phyloP scores from a whole-genome alignment of 2,113 vertebrate species.

The Nothoprocta pentlandii region DNA sequence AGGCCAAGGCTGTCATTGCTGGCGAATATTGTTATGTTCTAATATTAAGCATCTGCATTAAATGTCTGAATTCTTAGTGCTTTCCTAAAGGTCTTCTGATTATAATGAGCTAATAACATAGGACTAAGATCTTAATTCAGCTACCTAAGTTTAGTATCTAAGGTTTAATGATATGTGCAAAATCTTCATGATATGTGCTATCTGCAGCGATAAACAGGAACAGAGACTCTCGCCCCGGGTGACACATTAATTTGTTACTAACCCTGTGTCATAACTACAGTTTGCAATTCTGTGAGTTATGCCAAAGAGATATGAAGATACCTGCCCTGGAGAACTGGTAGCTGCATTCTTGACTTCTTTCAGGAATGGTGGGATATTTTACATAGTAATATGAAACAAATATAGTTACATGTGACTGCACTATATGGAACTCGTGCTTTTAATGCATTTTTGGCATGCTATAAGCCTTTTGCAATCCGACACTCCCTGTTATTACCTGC shows the following conservation, averaged over 20 bases:
- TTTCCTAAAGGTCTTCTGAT: background rate
- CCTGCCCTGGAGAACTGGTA: background rate
- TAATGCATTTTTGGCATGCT: background rate
- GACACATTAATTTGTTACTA: background rate
- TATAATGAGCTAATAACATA: background rate
- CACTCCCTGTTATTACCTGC: background rate
- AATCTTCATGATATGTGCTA: background rate
- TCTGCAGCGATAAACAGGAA: background rate
- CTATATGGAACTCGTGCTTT: background rate
- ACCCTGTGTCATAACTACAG: background rate
- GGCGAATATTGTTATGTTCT: background rate
- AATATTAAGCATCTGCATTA: background rate
- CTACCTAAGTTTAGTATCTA: background rate
- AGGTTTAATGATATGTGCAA: background rate
- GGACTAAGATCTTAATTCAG: background rate
- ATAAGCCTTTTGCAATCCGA: background rate
- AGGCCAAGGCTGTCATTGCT: background rate
- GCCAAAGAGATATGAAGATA: background rate
- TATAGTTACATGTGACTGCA: rapidly evolving
- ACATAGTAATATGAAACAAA: background rate
- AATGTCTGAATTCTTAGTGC: background rate
- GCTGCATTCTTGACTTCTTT: background rate
- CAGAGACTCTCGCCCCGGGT: background rate
- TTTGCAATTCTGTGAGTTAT: background rate
- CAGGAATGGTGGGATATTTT: background rate